Percentiles rank a stretch among this genome's conserved stretches.
Conservation (phyloP, 2,888 invertebrate genomes). For the Parelbella ahira region DNA sequence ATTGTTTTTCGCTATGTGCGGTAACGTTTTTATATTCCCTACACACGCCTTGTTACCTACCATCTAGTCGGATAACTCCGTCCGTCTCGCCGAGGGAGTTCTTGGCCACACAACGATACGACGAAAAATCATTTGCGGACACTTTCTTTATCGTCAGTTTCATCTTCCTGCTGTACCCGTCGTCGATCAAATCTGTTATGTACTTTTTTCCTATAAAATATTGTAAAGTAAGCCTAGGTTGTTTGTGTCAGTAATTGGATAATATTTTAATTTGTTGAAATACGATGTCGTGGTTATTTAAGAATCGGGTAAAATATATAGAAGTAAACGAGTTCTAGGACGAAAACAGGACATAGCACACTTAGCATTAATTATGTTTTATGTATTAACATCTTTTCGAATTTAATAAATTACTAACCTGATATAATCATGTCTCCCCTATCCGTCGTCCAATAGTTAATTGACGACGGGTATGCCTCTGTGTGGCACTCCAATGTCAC, state of each 20-base stretch:
- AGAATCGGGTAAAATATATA: too few species aligned
- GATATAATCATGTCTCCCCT: constrained; percentile 96
- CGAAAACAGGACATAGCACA: too few species aligned
- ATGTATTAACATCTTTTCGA: too few species aligned
- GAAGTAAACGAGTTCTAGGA: too few species aligned
- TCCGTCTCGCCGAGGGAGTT: constrained; percentile 95
- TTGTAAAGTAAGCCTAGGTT: neutral
- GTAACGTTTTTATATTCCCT: neutral
- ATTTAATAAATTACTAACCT: constrained; percentile 80
- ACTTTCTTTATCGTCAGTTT: constrained; percentile 92
- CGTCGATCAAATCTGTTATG: constrained; percentile 90
- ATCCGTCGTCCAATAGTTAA: constrained; percentile 97
- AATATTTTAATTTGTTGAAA: too few species aligned
- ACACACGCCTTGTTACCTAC: constrained; percentile 71
- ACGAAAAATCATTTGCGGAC: constrained; percentile 89
- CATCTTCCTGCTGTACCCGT: constrained; percentile 94
- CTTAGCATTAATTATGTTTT: too few species aligned
- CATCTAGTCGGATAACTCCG: constrained; percentile 93
- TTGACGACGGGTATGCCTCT: constrained; percentile 94
- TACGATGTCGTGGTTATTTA: too few species aligned
- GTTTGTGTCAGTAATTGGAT: too few species aligned
- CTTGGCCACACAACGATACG: constrained; percentile 94
- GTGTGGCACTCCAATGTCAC: constrained; percentile 94
- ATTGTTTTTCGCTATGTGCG: too few species aligned
- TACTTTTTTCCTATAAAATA: constrained; percentile 90